These are phyloP conservation scores for Masnerella sp. DNA, from an alignment of 2,888 invertebrate genomes.

Conservation along the genomic window DNA sequence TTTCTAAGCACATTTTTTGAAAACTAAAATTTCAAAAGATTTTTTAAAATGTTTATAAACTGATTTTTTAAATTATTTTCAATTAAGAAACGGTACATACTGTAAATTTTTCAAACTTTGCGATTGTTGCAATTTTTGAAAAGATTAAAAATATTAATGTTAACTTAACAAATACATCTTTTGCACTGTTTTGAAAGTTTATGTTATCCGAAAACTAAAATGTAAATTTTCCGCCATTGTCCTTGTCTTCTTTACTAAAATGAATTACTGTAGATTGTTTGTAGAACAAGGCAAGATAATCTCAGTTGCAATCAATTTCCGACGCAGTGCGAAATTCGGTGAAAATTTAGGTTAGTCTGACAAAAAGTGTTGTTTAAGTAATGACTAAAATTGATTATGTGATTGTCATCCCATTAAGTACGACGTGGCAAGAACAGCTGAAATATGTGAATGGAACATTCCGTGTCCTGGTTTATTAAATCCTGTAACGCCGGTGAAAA, in stretches of 20 bases:
- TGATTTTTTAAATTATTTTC: no score
- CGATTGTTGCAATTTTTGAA: no score
- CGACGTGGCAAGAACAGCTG: neutral
- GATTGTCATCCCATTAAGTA: slow-evolving; percentile 1
- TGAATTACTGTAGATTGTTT: slow-evolving; percentile 8
- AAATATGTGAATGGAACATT: neutral
- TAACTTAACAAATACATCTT: no score
- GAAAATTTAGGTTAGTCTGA: slow-evolving; percentile 23
- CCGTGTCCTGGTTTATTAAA: neutral
- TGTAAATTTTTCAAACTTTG: no score
- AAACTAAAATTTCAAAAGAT: no score
- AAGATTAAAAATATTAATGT: no score
- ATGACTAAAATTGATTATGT: slow-evolving; percentile 16
- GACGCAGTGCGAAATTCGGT: slow-evolving; percentile 7
- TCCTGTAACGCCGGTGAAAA: neutral
- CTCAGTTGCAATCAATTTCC: slow-evolving; percentile 28
- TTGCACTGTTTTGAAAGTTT: no score
- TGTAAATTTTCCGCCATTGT: slow-evolving; percentile 4
- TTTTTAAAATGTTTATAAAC: no score
- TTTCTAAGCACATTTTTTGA: no score
- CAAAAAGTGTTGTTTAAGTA: slow-evolving; percentile 10
- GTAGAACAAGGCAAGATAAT: slow-evolving; percentile 12
- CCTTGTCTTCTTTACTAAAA: neutral
- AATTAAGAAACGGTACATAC: no score
- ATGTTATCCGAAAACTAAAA: neutral